Evolutionary conservation across 2,888 invertebrate genomes (phyloP).

Genomic region (Agrotis puta): DNA sequence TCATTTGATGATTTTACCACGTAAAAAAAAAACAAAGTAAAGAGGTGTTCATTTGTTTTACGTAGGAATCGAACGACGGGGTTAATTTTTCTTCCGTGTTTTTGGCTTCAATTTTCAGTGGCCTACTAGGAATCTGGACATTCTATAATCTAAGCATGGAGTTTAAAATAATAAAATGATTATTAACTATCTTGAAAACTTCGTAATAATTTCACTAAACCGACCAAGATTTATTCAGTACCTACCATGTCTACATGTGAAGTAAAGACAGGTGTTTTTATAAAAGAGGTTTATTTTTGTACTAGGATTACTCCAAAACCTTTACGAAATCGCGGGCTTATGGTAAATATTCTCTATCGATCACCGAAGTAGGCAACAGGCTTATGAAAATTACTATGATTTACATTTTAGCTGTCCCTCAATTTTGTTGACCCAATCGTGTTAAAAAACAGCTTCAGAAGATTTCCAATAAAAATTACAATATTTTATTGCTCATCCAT

Average conservation of each 20-base stretch:
- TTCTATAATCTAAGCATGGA: too few species aligned
- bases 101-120: too few species aligned
- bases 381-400: constrained; percentile 44
- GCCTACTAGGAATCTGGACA: too few species aligned
- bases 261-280: not conserved
- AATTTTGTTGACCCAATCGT: constrained; percentile 29
- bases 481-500: constrained; percentile 40
- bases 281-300: not conserved
- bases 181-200: too few species aligned
- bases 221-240: not conserved
- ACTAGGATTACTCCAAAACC: constrained; percentile 9
- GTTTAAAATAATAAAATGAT: too few species aligned
- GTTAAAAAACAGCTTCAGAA: constrained; percentile 15
- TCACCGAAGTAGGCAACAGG: constrained; percentile 5
- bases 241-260: not conserved
- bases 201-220: too few species aligned
- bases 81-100: too few species aligned
- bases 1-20: too few species aligned
- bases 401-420: constrained; percentile 36
- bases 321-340: constrained; percentile 14
- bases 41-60: too few species aligned
- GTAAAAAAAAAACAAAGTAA: too few species aligned
- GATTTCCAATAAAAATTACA: constrained; percentile 24
- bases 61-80: too few species aligned
- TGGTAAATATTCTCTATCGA: constrained; percentile 20